A percentile compares a stretch with the other conserved stretches of the same genome.
These are phyloP conservation scores for Microctenopoma stevenorrisi DNA, from an alignment of 2,797 vertebrate species.

Conservation along the genomic window DNA sequence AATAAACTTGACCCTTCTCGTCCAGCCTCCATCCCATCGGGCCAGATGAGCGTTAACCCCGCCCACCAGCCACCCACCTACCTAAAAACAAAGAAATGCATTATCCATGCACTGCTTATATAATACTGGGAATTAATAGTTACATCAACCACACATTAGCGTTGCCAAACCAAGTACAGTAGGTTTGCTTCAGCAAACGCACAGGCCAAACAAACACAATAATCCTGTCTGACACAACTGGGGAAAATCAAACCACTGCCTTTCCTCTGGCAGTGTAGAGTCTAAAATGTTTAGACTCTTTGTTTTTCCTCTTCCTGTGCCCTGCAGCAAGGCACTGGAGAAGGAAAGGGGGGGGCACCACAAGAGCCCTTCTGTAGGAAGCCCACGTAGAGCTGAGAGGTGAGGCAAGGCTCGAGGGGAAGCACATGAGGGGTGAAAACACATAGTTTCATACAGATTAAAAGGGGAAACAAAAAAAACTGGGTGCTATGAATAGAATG, in stretches of 20 bases:
- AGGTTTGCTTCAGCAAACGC: not conserved
- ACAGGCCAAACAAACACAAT: constrained; percentile 58
- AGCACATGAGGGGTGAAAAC: constrained; percentile 8
- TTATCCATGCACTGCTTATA: constrained; percentile 1
- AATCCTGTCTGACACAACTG: constrained; percentile 58
- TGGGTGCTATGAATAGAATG: constrained; percentile 64
- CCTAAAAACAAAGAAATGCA: constrained; percentile 33
- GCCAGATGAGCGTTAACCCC: constrained; percentile 36
- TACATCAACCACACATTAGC: not conserved
- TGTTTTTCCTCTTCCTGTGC: constrained; percentile 56
- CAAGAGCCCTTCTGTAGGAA: constrained; percentile 32
- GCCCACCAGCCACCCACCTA: constrained; percentile 36
- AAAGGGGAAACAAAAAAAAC: constrained; percentile 9
- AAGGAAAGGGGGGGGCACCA: constrained; percentile 3
- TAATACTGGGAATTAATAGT: not conserved
- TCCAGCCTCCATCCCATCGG: constrained; percentile 39
- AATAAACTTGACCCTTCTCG: constrained; percentile 54
- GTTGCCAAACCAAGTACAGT: not conserved
- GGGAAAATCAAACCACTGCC: constrained; percentile 67
- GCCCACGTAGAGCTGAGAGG: constrained; percentile 60
- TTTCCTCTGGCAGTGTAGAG: constrained; percentile 63
- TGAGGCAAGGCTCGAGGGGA: constrained; percentile 63
- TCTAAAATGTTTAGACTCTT: constrained; percentile 71
- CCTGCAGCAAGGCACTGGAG: constrained; percentile 61
- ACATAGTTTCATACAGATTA: constrained; percentile 24